Conservation (phyloP, 30 jellyfish, hydroid and myxozoan genomes). For the Euphysa ruthae region DNA sequence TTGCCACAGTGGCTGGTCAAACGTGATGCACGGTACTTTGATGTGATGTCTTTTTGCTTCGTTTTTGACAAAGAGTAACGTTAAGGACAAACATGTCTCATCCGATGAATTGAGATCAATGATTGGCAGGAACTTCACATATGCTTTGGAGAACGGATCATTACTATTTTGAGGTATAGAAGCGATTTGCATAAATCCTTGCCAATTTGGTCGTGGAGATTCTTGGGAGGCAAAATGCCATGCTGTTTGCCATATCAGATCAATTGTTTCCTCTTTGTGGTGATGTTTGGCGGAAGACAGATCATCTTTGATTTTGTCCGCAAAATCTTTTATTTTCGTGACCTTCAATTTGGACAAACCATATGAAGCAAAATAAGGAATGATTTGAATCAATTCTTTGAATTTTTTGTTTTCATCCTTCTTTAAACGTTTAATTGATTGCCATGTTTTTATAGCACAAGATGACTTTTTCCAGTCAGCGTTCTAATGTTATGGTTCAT, state of each 20-base stretch:
- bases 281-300: not conserved
- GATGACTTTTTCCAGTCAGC: conserved; percentile 3
- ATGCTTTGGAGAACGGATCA: no score
- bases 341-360: not conserved
- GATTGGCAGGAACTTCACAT: no score
- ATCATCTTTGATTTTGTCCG: not conserved
- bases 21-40: conserved; percentile 20
- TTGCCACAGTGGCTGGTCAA: no score
- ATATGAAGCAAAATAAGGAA: not conserved
- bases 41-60: conserved; percentile 20
- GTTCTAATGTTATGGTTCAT: conserved; percentile 16
- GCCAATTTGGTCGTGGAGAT: no score
- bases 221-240: conserved; percentile 8
- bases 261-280: no score
- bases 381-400: no score
- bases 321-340: not conserved
- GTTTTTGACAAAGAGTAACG: conserved; percentile 19
- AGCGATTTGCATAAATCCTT: no score
- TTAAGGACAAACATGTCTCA: conserved; percentile 1
- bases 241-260: conserved; percentile 22
- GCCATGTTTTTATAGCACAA: not conserved
- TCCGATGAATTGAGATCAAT: no score
- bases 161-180: no score
- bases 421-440: conserved; percentile 12
- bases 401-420: not conserved